phyloP scores from a whole-genome alignment of 2,113 vertebrate species.

The Ceyx melanurus region DNA sequence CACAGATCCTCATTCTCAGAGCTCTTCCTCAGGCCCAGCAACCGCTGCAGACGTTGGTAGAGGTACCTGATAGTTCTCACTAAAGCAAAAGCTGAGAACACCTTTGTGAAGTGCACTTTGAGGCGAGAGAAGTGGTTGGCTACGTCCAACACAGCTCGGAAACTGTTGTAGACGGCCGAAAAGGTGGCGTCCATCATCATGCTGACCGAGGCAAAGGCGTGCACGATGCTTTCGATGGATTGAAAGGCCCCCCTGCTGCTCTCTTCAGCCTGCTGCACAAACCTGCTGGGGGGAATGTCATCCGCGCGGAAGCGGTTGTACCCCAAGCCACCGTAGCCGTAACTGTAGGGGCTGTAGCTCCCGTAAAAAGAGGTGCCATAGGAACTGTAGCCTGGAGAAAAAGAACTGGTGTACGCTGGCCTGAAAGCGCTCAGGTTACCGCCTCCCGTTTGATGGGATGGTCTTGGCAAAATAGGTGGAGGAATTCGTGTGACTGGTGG shows the following conservation, averaged over 20 bases:
- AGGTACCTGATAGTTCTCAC: slow-evolving; percentile 92
- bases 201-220: slow-evolving; percentile 93
- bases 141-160: slow-evolving; percentile 94
- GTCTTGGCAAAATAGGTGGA: slow-evolving; percentile 88
- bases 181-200: slow-evolving; percentile 99
- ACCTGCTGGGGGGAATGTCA: slow-evolving; percentile 87
- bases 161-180: slow-evolving; percentile 97
- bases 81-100: slow-evolving; percentile 93
- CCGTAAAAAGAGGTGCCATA: slow-evolving; percentile 86
- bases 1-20: slow-evolving; percentile 91
- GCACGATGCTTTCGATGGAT: slow-evolving; percentile 97
- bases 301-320: slow-evolving; percentile 86
- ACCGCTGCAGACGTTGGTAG: slow-evolving; percentile 84
- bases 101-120: slow-evolving; percentile 92
- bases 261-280: slow-evolving; percentile 97
- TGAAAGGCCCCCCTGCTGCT: slow-evolving; percentile 96
- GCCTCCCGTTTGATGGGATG: slow-evolving; percentile 80
- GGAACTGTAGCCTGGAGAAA: slow-evolving; percentile 84
- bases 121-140: slow-evolving; percentile 96
- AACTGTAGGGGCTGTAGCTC: slow-evolving; percentile 83
- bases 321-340: slow-evolving; percentile 80
- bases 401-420: slow-evolving; percentile 84
- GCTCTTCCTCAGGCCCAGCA: slow-evolving; percentile 84
- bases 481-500: slow-evolving; percentile 84
- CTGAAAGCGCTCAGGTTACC: slow-evolving; percentile 78